phyloP scores from a whole-genome alignment of 2,113 vertebrate species.

The Synchiropus splendidus region DNA sequence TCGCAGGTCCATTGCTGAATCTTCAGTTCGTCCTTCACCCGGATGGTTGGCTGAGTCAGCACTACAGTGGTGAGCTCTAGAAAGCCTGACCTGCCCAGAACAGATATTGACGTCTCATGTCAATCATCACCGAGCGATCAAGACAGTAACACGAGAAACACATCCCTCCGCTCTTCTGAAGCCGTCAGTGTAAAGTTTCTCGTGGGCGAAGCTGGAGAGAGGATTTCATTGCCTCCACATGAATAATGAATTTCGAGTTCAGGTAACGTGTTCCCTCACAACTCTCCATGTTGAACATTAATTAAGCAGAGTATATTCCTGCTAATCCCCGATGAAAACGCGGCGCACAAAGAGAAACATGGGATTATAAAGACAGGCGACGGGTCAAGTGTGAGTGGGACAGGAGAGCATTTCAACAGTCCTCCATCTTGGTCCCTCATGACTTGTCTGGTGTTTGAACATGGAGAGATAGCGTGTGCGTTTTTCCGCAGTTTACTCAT shows the following conservation, averaged over 20 bases:
- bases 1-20: no score
- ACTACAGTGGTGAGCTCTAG: no score
- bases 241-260: constrained; percentile 59
- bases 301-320: constrained; percentile 58
- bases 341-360: constrained; percentile 1
- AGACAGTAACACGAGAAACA: constrained; percentile 52
- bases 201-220: constrained; percentile 44
- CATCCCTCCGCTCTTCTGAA: constrained; percentile 51
- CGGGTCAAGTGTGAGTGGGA: no score
- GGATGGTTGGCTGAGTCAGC: no score
- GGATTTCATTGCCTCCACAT: constrained; percentile 61
- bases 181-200: constrained; percentile 59
- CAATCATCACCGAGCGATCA: constrained; percentile 59
- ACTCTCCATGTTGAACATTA: constrained; percentile 60
- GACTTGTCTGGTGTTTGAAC: no score
- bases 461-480: no score
- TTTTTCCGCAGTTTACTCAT: no score
- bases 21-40: no score
- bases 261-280: constrained; percentile 59
- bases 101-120: constrained; percentile 22
- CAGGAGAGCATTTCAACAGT: no score
- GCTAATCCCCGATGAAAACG: constrained; percentile 49
- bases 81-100: no score
- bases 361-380: no score
- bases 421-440: no score